Percentiles rank a stretch among this genome's conserved stretches.
Conservation (phyloP, 2,113 vertebrate genomes). For the Tyto alba region DNA sequence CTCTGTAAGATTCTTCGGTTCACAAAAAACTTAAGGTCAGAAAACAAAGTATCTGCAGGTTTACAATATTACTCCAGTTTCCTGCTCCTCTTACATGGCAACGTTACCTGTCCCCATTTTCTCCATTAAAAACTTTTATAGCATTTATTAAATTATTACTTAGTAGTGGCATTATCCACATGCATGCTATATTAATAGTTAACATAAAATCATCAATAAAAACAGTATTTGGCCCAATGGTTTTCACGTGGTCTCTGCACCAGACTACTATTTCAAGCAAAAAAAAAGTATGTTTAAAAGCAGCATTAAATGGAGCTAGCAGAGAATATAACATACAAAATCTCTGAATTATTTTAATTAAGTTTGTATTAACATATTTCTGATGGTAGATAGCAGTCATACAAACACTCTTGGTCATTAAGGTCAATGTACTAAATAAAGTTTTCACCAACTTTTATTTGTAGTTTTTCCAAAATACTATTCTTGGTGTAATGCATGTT, state of each 20-base stretch:
- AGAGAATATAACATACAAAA: not conserved
- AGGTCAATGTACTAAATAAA: not conserved
- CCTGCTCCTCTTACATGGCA: not conserved
- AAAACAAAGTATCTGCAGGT: not conserved
- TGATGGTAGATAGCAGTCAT: not conserved
- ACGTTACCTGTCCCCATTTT: not conserved
- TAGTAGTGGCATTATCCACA: not conserved
- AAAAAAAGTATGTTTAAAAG: not conserved
- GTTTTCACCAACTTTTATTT: not conserved
- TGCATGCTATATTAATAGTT: fast-evolving
- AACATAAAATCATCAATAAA: not conserved
- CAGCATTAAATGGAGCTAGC: not conserved
- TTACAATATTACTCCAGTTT: not conserved
- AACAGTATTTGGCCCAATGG: not conserved
- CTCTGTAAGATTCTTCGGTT: not conserved
- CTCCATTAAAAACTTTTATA: not conserved
- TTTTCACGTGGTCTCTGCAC: not conserved
- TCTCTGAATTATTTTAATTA: not conserved
- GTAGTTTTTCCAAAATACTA: not conserved
- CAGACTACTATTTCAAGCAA: not conserved
- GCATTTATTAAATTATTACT: not conserved
- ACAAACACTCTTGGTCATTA: fast-evolving
- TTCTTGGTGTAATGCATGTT: not conserved
- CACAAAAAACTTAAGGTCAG: fast-evolving
- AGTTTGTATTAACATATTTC: not conserved